Conservation (phyloP, 2,888 invertebrate genomes). For the Metopia argyrocephala region DNA sequence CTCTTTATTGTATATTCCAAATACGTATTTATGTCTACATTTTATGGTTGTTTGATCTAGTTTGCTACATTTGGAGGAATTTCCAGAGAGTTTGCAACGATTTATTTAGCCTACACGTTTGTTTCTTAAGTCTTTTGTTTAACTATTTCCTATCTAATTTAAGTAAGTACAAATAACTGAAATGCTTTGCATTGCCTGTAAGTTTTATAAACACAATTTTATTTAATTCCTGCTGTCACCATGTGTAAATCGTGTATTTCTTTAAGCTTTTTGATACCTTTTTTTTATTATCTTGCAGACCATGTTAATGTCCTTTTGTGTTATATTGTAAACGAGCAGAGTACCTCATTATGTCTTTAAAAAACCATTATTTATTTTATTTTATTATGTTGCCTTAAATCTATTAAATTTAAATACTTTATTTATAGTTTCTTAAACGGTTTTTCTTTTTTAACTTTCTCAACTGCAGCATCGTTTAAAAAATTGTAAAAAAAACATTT, state of each 20-base stretch:
- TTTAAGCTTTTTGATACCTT: too few relatives aligned
- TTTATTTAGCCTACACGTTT: neutral
- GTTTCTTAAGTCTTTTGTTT: constrained; percentile 17
- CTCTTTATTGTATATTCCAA: too few relatives aligned
- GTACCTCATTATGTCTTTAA: neutral
- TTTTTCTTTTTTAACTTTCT: neutral
- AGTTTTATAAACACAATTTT: too few relatives aligned
- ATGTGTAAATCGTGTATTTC: too few relatives aligned
- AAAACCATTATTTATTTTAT: neutral
- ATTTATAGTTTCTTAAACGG: neutral
- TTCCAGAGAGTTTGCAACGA: neutral
- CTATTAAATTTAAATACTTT: neutral
- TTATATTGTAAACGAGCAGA: neutral
- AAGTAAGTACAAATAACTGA: too few relatives aligned
- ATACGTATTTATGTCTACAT: too few relatives aligned
- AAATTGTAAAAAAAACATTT: neutral
- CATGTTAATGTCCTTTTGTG: neutral
- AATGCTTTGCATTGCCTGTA: too few relatives aligned
- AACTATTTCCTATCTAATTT: neutral
- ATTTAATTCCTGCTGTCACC: too few relatives aligned
- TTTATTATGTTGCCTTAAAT: neutral
- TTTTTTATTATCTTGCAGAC: neutral
- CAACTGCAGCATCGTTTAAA: neutral
- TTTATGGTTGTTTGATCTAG: too few relatives aligned
- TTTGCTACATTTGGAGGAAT: too few relatives aligned